A percentile compares a stretch with the other conserved stretches of the same genome.
phyloP scores from a whole-genome alignment of 1,140 invertebrate species.

The Neuroterus valhalla region DNA sequence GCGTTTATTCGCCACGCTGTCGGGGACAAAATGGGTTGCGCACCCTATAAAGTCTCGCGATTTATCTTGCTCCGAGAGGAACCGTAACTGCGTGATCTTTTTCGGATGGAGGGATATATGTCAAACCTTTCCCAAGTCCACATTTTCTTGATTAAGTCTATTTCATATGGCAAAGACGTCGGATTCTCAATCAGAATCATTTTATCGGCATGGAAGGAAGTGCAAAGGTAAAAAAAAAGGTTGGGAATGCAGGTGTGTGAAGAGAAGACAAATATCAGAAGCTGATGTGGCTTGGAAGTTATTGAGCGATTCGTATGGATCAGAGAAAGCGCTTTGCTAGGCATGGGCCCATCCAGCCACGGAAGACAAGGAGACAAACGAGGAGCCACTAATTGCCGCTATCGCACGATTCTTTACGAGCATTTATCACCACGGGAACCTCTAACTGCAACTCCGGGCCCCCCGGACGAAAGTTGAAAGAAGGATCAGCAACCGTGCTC shows the following conservation, averaged over 20 bases:
- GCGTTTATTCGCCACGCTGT: constrained; percentile 62
- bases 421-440: constrained; percentile 58
- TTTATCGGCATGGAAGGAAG: background rate
- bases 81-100: constrained; percentile 15
- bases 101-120: too few species aligned
- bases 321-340: background rate
- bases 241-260: background rate
- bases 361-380: constrained; percentile 43
- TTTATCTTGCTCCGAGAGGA: constrained; percentile 56
- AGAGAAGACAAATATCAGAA: background rate
- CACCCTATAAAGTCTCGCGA: constrained; percentile 61
- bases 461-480: constrained; percentile 58
- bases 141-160: constrained; percentile 2
- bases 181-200: background rate
- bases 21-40: constrained; percentile 65
- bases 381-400: constrained; percentile 59
- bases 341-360: constrained; percentile 10
- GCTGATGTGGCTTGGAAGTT: background rate
- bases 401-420: constrained; percentile 54
- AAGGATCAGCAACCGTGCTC: constrained; percentile 50
- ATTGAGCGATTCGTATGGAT: constrained; percentile 23
- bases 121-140: too few species aligned
- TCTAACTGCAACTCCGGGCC: constrained; percentile 25
- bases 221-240: background rate
- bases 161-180: constrained; percentile 18